phyloP scores from a whole-genome alignment of 2,888 invertebrate genomes.

The Thymelicus sylvestris region DNA sequence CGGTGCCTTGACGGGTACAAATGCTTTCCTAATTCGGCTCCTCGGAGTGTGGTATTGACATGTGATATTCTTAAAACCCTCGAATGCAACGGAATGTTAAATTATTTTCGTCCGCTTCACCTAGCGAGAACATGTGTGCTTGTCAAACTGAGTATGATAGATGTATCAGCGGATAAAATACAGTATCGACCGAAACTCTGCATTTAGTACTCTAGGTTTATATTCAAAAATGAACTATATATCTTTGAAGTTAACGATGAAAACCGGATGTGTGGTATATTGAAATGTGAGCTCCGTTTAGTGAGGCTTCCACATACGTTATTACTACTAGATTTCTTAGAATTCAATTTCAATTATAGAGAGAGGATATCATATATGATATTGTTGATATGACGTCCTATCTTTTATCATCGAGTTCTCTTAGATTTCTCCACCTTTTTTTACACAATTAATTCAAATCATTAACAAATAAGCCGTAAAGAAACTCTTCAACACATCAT shows the following conservation, averaged over 20 bases:
- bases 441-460: too few relatives aligned
- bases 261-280: background rate
- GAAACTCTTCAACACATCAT: too few relatives aligned
- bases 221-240: slow-evolving; percentile 17
- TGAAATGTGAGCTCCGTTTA: slow-evolving; percentile 9
- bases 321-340: slow-evolving; percentile 18
- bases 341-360: slow-evolving; percentile 22
- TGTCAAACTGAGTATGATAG: slow-evolving; percentile 46
- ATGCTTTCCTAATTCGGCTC: slow-evolving; percentile 32
- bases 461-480: too few relatives aligned
- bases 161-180: slow-evolving; percentile 38
- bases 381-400: background rate
- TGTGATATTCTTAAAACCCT: slow-evolving; percentile 34
- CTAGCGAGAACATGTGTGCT: slow-evolving; percentile 42
- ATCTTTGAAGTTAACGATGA: slow-evolving; percentile 1
- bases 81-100: slow-evolving; percentile 31
- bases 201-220: slow-evolving; percentile 9
- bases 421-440: too few relatives aligned
- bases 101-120: slow-evolving; percentile 32
- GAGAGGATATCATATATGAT: background rate
- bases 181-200: slow-evolving; percentile 31
- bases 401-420: too few relatives aligned
- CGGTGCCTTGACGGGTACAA: slow-evolving; percentile 30
- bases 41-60: slow-evolving; percentile 29
- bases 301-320: slow-evolving; percentile 15